phyloP scores from a whole-genome alignment of 2,113 vertebrate genomes.

The Brevimyrus niger region DNA sequence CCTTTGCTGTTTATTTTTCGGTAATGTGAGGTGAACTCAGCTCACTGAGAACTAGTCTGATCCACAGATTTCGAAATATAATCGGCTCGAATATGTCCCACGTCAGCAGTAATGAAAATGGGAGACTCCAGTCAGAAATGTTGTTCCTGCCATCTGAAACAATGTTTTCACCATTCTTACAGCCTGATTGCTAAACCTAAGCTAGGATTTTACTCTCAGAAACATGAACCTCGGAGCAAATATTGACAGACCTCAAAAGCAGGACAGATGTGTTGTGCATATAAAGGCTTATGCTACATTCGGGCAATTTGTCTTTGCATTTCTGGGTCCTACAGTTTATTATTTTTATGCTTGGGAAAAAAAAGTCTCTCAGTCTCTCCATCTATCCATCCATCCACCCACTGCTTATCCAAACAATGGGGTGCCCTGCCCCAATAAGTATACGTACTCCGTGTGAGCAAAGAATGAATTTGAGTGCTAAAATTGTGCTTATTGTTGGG shows the following conservation, averaged over 20 bases:
- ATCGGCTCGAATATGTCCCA: background rate
- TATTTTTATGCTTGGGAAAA: background rate
- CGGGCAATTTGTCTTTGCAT: background rate
- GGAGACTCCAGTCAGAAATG: background rate
- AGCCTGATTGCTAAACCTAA: background rate
- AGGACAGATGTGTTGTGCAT: background rate
- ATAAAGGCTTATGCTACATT: background rate
- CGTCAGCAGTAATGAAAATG: background rate
- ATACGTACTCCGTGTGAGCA: background rate
- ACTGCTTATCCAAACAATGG: background rate
- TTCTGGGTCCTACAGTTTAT: background rate
- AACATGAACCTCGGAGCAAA: background rate
- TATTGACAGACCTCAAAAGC: background rate
- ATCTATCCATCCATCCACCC: background rate
- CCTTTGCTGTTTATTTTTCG: background rate
- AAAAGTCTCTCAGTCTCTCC: background rate
- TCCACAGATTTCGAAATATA: background rate
- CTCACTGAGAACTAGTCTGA: background rate
- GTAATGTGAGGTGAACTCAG: background rate
- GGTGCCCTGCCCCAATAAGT: background rate
- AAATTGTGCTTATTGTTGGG: background rate
- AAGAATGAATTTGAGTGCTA: background rate
- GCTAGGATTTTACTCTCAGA: background rate
- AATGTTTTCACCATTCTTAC: background rate
- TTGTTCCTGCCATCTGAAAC: background rate